phyloP scores from a whole-genome alignment of 2,888 invertebrate genomes.

The Apodemia mormo region DNA sequence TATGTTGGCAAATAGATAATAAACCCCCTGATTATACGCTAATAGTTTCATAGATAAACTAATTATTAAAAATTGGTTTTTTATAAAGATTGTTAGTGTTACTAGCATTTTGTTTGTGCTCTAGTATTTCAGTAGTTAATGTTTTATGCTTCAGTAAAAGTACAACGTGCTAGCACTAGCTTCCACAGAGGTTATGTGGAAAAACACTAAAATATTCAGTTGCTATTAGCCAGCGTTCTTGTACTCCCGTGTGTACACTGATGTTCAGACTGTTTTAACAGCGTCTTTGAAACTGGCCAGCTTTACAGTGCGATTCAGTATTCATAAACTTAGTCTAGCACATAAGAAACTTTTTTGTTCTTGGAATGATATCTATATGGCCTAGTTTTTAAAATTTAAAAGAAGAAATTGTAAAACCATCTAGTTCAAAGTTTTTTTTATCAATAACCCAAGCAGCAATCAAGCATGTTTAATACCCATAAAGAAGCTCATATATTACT shows the following conservation, averaged over 20 bases:
- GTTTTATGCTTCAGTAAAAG: not conserved
- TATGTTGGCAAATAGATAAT: no score
- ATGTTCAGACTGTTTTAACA: constrained; percentile 9
- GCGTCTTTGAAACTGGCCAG: not conserved
- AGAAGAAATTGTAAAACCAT: no score
- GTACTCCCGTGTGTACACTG: not conserved
- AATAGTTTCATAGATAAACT: no score
- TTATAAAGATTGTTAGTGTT: no score
- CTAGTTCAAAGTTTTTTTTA: no score
- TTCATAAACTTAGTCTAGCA: not conserved
- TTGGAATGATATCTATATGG: not conserved
- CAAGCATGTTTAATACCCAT: no score
- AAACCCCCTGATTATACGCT: no score
- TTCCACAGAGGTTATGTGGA: not conserved
- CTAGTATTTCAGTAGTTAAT: no score
- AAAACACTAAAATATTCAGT: constrained; percentile 1
- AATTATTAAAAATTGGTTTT: no score
- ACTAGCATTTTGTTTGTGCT: no score
- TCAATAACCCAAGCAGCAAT: no score
- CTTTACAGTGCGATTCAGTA: not conserved
- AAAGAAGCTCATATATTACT: no score
- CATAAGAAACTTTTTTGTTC: not conserved
- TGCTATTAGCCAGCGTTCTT: not conserved
- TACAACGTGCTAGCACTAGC: not conserved
- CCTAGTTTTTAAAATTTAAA: not conserved